Percentiles rank a stretch among this genome's conserved stretches.
Evolutionary conservation across 2,888 invertebrate genomes (phyloP).

Genomic region (Julus scanicus): DNA sequence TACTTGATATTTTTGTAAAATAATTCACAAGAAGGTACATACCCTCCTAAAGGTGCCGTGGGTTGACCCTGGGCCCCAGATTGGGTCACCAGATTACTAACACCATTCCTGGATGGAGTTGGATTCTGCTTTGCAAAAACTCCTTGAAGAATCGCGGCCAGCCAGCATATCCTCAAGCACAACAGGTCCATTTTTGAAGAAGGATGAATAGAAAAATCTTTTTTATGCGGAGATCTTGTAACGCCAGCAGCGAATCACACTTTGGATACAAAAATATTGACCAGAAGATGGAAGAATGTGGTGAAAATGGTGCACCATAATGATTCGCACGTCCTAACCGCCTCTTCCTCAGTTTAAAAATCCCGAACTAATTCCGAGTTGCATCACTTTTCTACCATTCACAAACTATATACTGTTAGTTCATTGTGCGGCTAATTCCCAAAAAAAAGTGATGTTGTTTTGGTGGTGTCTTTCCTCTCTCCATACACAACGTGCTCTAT

Average conservation of each 20-base stretch:
- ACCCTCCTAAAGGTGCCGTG: slow-evolving; percentile 49
- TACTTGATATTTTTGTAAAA: too few species aligned
- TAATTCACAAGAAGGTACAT: background rate
- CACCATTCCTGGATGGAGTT: slow-evolving; percentile 6
- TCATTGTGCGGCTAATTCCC: background rate
- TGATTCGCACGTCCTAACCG: background rate
- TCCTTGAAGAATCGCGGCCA: background rate
- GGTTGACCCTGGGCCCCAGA: slow-evolving; percentile 47
- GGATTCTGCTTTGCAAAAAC: slow-evolving; percentile 48
- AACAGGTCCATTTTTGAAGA: background rate
- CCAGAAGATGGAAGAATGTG: background rate
- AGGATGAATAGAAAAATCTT: background rate
- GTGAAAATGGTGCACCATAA: slow-evolving; percentile 15
- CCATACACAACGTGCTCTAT: slow-evolving; percentile 5
- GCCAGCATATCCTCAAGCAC: slow-evolving; percentile 37
- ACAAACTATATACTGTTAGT: background rate
- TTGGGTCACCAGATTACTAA: slow-evolving; percentile 44
- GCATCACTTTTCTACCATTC: slow-evolving; percentile 25
- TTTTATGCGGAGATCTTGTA: background rate
- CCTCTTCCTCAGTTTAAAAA: background rate
- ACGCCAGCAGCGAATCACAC: background rate
- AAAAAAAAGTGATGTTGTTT: background rate
- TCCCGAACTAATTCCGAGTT: slow-evolving; percentile 7
- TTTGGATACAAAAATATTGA: background rate
- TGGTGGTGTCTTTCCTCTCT: background rate